These are phyloP conservation scores for Trachelus troglodyta DNA, from an alignment of 2,888 invertebrate species.

Conservation along the genomic window DNA sequence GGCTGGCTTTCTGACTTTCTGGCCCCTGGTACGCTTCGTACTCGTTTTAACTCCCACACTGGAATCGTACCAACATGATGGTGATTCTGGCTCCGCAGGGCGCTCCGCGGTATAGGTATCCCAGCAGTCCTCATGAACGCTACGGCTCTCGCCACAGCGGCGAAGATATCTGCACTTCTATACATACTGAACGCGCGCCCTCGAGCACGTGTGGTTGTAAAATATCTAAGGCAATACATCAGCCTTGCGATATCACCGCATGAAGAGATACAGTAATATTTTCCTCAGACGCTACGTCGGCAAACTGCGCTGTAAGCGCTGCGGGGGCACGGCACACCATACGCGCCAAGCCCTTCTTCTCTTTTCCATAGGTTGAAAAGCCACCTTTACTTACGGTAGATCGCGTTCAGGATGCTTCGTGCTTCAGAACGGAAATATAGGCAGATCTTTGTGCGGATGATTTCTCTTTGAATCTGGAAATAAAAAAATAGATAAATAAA, in stretches of 20 bases:
- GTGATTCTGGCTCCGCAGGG: slow-evolving; percentile 44
- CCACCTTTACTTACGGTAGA: neutral
- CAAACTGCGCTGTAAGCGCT: slow-evolving; percentile 38
- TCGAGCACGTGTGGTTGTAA: slow-evolving; percentile 43
- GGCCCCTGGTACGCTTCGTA: slow-evolving; percentile 24
- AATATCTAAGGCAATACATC: slow-evolving; percentile 57
- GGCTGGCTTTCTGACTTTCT: slow-evolving; percentile 30
- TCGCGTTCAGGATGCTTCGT: neutral
- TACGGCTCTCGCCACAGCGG: slow-evolving; percentile 12
- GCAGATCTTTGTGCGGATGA: neutral
- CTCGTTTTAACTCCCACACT: slow-evolving; percentile 49
- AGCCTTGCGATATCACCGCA: slow-evolving; percentile 54
- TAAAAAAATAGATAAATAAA: neutral
- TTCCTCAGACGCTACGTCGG: slow-evolving; percentile 39
- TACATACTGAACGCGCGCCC: slow-evolving; percentile 31
- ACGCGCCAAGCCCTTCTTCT: slow-evolving; percentile 22
- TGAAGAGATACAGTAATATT: slow-evolving; percentile 51
- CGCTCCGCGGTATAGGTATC: slow-evolving; percentile 24
- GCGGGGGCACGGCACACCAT: slow-evolving; percentile 33
- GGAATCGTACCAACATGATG: slow-evolving; percentile 45
- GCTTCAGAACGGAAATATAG: neutral
- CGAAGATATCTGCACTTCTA: slow-evolving; percentile 30
- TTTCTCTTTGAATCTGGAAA: neutral
- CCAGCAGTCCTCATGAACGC: slow-evolving; percentile 16
- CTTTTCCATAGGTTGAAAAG: neutral